Evolutionary conservation across 2,888 invertebrate genomes (phyloP), one percentile per base, ranked within the genome.

Genomic region (Aricia artaxerxes): DNA sequence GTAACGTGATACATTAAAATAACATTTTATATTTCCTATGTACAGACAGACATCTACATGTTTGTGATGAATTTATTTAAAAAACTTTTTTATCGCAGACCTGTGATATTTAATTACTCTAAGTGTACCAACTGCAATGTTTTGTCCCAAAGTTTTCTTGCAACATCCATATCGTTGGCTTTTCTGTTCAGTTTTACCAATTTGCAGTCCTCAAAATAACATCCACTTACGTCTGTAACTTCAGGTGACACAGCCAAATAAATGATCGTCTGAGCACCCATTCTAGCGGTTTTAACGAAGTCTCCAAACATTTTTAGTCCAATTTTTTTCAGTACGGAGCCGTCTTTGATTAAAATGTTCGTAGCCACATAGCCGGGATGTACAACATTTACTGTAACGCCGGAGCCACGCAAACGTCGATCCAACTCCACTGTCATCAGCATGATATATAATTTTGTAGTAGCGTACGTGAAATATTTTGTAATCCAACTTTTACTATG

Each of bases 121-220:
- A 73, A 73, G n/a, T 40, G 76, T 9, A 91, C 89, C 2, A 88
- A 78, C 84, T 94, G 95, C 86, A 95, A 96, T 85, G 96, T 96
- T 4, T 95, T 94, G 73, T 93, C 85, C 97, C 97, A 97, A 7
- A 97, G 87, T 90, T 96, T 95, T 76, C 90, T 91, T 0, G 95
- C 95, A 57, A 94, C 84, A 2, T 89, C 87, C 73, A 91, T 87
- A 84, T 97, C 95, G 80, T 89, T 85, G 2, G 95, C 95, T 78
- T 88, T 85, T 2, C 88, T 86, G 1, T 94, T 87, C 0, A 93
- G 84, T 35, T 90, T 88, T 11, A 84, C 85, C 81, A 93, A 89
- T 81, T 87, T 86, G 82, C 95, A 95, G 82, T 97, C 95, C 80
- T 95, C 95, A 83, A 96, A 96, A 87, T 96, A 96, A 85, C 94